Percentiles rank a stretch among this genome's conserved stretches.
phyloP scores from a whole-genome alignment of 1,140 invertebrate genomes.

The Zaprionus gabonicus region DNA sequence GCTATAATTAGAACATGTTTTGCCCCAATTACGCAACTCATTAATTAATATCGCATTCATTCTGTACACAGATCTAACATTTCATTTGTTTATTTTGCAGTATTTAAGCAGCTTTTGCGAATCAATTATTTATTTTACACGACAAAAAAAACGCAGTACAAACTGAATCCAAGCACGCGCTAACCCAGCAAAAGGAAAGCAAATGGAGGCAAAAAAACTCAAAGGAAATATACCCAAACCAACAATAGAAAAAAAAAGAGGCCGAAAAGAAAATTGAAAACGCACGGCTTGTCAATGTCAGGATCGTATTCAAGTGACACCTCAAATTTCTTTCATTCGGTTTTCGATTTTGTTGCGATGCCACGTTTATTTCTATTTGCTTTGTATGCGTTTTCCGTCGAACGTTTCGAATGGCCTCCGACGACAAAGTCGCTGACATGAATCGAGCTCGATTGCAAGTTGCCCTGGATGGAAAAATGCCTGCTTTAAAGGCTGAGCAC shows the following conservation, averaged over 20 bases:
- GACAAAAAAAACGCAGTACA: neutral
- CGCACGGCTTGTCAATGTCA: slow-evolving; percentile 31
- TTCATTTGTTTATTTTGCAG: slow-evolving; percentile 33
- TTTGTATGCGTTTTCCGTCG: slow-evolving; percentile 7
- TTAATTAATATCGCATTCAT: slow-evolving; percentile 43
- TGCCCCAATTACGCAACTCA: slow-evolving; percentile 44
- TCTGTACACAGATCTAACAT: slow-evolving; percentile 1
- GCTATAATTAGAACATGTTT: slow-evolving; percentile 6
- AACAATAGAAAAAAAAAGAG: slow-evolving; percentile 25
- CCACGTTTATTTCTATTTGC: slow-evolving; percentile 15
- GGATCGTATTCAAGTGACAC: slow-evolving; percentile 47
- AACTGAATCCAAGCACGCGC: slow-evolving; percentile 32
- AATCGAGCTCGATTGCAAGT: neutral
- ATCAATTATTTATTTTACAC: slow-evolving; percentile 48
- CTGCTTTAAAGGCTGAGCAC: no score
- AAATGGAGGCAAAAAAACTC: slow-evolving; percentile 7
- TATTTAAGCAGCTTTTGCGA: slow-evolving; percentile 42
- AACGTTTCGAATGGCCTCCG: slow-evolving; percentile 4
- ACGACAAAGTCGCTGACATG: neutral
- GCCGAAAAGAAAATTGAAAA: slow-evolving; percentile 27
- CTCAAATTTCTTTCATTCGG: slow-evolving; percentile 40
- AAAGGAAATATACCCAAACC: slow-evolving; percentile 30
- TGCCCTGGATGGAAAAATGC: neutral
- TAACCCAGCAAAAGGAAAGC: slow-evolving; percentile 12
- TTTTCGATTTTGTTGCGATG: slow-evolving; percentile 14